These are phyloP conservation scores for Drosophila burlai DNA, from an alignment of 1,140 invertebrate species.

Conservation along the genomic window DNA sequence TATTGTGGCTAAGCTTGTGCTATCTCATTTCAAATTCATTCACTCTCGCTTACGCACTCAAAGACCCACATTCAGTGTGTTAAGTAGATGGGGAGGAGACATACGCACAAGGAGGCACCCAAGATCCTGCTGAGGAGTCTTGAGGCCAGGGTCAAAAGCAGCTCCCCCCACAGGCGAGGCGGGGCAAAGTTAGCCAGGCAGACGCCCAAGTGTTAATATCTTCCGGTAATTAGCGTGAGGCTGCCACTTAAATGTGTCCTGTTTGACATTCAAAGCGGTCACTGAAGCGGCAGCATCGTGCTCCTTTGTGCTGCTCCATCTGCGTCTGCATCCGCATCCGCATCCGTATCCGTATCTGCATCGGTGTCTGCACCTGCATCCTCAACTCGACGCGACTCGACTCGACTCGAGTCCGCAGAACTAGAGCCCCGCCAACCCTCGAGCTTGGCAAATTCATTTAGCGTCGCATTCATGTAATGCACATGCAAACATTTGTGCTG, in stretches of 20 bases:
- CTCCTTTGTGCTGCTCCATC: constrained; percentile 35
- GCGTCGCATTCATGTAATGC: constrained; percentile 69
- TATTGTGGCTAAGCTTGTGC: background rate
- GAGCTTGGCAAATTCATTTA: constrained; percentile 76
- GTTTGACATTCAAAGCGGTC: constrained; percentile 79
- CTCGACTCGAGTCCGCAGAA: constrained; percentile 16
- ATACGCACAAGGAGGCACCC: background rate
- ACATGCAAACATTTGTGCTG: constrained; percentile 82
- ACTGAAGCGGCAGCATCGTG: constrained; percentile 61
- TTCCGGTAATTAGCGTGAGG: constrained; percentile 78
- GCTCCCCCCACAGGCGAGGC: background rate
- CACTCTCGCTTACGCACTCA: constrained; percentile 9
- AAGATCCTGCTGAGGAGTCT: constrained; percentile 9
- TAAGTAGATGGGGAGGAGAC: background rate
- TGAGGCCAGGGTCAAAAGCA: constrained; percentile 65
- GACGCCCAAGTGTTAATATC: constrained; percentile 77
- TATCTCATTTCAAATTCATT: background rate
- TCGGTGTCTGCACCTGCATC: constrained; percentile 25
- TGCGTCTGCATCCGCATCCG: constrained; percentile 11
- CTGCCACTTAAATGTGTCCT: constrained; percentile 67
- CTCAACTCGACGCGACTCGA: constrained; percentile 16
- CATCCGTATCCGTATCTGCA: constrained; percentile 33
- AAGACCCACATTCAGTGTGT: background rate
- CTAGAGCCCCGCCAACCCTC: constrained; percentile 14
- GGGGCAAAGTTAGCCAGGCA: constrained; percentile 11